Percentiles rank a stretch among this genome's conserved stretches.
phyloP scores from a whole-genome alignment of 1,140 invertebrate genomes.

The Lamellibrachia luymesi region DNA sequence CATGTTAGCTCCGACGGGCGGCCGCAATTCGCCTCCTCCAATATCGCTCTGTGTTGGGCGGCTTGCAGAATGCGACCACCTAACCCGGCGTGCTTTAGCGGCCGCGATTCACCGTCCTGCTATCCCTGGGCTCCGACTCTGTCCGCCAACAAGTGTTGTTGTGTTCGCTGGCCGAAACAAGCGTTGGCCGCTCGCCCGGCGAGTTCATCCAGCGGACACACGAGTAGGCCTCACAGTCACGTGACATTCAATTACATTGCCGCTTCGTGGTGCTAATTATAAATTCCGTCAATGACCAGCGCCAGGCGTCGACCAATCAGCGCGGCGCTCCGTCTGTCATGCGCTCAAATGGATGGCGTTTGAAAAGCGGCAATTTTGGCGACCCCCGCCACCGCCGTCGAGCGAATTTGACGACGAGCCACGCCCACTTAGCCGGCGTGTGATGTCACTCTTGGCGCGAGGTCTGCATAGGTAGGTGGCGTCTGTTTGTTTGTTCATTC shows the following conservation, averaged over 20 bases:
- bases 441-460: background rate
- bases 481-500: background rate
- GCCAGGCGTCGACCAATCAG: background rate
- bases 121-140: background rate
- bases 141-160: background rate
- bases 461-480: background rate
- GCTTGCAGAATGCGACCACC: background rate
- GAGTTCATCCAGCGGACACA: background rate
- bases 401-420: background rate
- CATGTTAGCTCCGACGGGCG: background rate
- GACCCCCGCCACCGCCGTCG: background rate
- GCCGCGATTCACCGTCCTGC: background rate
- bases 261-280: constrained; percentile 4
- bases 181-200: too few relatives aligned
- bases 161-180: background rate
- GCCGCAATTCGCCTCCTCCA: background rate
- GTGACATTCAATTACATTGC: constrained; percentile 5
- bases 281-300: background rate
- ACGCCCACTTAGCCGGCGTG: background rate
- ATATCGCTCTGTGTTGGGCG: background rate
- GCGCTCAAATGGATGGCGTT: background rate
- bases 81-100: background rate
- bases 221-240: background rate
- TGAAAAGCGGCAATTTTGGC: background rate
- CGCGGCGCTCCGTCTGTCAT: background rate